Evolutionary conservation across 2,797 vertebrate species (phyloP), one percentile per base, ranked within the genome.

Genomic region (Scyliorhinus canicula): DNA sequence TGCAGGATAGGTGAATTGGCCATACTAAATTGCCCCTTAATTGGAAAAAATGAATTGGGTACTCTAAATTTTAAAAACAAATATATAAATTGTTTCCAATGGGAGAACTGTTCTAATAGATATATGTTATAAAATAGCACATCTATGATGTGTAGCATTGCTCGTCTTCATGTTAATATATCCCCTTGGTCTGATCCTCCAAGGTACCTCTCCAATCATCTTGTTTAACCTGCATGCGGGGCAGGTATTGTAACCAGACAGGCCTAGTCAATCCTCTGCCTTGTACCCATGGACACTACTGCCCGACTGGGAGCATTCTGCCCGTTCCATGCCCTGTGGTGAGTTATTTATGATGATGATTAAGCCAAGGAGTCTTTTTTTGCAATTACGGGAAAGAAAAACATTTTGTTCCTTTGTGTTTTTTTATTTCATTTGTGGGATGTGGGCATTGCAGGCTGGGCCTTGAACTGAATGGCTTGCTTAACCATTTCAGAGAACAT

Each of bases 211-310:
- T 97, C 84, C 97, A 97, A 95, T 96, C 96, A 52, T 95, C 96
- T 16, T 99, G 98, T 86, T 96, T 96, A 94, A 96, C 96, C 67
- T 99, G 99, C 96, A 97, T 97, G 35, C 96, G 95, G 95, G 98
- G 98, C 3, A 97, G 96, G 28, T 97, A 98, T 95, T 99, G 98
- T 96, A 98, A 97, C 95, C 96, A 96, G 95, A 97, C 98, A 31
- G 98, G 97, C 93, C 95, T 98, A 96, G 97, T 97, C 93, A 96
- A 95, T 69, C 96, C 98, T 63, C 95, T 44, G 0, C 82, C 95
- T 28, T 99, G 99, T 96, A 98, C 97, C 67, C 96, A 96, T n/a
- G 98, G 98, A 79, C 97, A 98, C 96, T 99, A 98, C 96, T 99
- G 99, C 97, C 97, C 96, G 86, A 77, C 96, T 40, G 97, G 96